Base-by-base conservation (phyloP, 2,888 invertebrate genomes). In the Tigriopus californicus region DNA sequence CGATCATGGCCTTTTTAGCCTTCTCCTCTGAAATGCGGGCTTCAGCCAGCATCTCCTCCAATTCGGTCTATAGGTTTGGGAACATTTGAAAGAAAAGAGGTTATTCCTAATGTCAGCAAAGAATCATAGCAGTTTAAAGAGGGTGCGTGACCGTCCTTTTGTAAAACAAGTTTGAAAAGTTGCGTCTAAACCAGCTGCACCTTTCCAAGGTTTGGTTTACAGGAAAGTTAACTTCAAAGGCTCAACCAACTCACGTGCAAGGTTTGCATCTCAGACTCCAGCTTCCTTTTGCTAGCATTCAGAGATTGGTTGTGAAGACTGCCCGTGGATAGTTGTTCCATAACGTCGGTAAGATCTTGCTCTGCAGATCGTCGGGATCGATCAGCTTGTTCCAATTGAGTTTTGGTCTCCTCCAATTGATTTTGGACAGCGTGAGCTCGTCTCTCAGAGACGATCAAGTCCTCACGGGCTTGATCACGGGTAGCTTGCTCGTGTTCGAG, bases 11-110 rank as follows among this genome's bases (percentile, higher is more conserved):
- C 79, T 92, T 92, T 84, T 92, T 94, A 68, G 90, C 89, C 79
- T 91, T 90, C 77, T 98, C 98, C 74, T 98, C 97, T 66, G 92
- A 90, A 79, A 89, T 88, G 82, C 92, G 94, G 74, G 95, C 90
- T 76, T 97, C 97, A 78, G 90, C 91, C 76, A 94, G 80, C 72
- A 95, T 84, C 76, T 97, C 97, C 74, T 97, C 97, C 72, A 98
- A 82, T 75, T 98, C 97, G 73, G 92, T 79, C 57, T 49, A 55
- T 4, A n/a, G n/a, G n/a, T n/a, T n/a, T n/a, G n/a, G n/a, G n/a
- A n/a, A 57, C 15, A 42, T 18, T 33, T 33, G 15, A 11, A 5
- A 6, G 15, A 54, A n/a, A 54, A 11, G 41, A 20, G 6, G n/a
- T 4, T n/a, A n/a, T 54, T 54, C 4, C 18, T 5, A n/a, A n/a